Percentiles rank a stretch among this genome's conserved stretches.
Evolutionary conservation across 2,113 vertebrate genomes (phyloP).

Genomic region (Vidua chalybeata): DNA sequence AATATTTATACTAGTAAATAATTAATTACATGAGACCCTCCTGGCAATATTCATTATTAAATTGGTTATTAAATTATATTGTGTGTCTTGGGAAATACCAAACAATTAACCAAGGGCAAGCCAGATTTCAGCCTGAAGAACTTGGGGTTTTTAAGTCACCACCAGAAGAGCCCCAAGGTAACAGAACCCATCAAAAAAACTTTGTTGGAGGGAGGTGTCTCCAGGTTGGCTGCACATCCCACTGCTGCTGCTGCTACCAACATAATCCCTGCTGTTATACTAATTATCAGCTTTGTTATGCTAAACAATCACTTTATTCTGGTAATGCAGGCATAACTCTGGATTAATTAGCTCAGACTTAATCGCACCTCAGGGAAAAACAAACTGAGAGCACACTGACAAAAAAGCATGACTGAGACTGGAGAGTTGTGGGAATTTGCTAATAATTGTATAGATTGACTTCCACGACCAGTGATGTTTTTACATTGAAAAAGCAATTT

Average conservation of each 20-base stretch:
- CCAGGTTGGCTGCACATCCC: background rate
- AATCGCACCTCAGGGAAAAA: background rate
- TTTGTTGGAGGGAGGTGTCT: background rate
- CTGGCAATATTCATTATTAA: background rate
- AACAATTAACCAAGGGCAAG: background rate
- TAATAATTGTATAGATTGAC: background rate
- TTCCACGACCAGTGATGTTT: background rate
- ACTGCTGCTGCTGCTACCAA: background rate
- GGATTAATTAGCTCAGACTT: conserved; percentile 13
- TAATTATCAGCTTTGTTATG: background rate
- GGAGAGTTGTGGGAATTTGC: background rate
- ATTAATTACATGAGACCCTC: background rate
- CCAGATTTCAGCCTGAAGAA: background rate
- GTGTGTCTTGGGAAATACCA: background rate
- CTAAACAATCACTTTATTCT: conserved; percentile 18
- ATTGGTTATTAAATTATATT: conserved; percentile 17
- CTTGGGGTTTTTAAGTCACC: background rate
- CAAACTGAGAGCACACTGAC: background rate
- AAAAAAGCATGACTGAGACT: background rate
- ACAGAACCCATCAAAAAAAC: background rate
- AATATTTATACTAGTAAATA: conserved; percentile 22
- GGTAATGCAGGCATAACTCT: background rate
- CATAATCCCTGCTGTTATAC: background rate
- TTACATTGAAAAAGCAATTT: background rate
- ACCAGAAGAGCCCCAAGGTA: background rate